Conservation (phyloP, 2,113 vertebrate species). For the Notiomystis cincta region DNA sequence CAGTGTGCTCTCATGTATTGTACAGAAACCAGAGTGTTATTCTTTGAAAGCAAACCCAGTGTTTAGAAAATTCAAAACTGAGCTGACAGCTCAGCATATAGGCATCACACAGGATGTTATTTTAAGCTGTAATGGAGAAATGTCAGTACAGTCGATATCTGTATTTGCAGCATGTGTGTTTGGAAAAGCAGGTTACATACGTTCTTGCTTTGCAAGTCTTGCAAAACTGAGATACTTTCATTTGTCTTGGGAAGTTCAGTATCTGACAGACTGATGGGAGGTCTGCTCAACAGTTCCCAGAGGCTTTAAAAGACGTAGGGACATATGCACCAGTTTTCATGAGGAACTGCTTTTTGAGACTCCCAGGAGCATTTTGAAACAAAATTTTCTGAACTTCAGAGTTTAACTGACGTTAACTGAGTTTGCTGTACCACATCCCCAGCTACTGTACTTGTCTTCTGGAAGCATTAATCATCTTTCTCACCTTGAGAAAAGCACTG, state of each 20-base stretch:
- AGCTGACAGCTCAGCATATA: slow-evolving; percentile 50
- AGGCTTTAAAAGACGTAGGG: not conserved
- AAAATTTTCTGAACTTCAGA: not conserved
- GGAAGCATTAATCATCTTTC: not conserved
- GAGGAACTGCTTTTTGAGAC: not conserved
- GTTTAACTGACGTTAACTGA: not conserved
- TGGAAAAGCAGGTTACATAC: slow-evolving; percentile 27
- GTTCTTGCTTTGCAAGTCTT: not conserved
- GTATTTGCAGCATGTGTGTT: slow-evolving; percentile 57
- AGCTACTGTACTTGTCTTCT: not conserved
- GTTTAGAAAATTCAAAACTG: slow-evolving; percentile 62
- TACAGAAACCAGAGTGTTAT: slow-evolving; percentile 31
- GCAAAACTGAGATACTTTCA: not conserved
- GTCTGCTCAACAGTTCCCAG: not conserved
- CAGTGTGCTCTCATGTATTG: slow-evolving; percentile 32
- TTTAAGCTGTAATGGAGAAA: slow-evolving; percentile 59
- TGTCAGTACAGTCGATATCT: slow-evolving; percentile 58
- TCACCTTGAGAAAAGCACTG: not conserved
- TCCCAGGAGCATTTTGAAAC: not conserved
- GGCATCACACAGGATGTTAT: slow-evolving; percentile 58
- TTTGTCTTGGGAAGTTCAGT: not conserved
- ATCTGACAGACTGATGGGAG: not conserved
- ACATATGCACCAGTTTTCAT: not conserved
- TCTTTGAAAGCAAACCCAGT: slow-evolving; percentile 71
- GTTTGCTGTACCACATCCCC: not conserved